Base-by-base conservation (phyloP, 2,113 vertebrate species). In the Triplophysa tibetana region DNA sequence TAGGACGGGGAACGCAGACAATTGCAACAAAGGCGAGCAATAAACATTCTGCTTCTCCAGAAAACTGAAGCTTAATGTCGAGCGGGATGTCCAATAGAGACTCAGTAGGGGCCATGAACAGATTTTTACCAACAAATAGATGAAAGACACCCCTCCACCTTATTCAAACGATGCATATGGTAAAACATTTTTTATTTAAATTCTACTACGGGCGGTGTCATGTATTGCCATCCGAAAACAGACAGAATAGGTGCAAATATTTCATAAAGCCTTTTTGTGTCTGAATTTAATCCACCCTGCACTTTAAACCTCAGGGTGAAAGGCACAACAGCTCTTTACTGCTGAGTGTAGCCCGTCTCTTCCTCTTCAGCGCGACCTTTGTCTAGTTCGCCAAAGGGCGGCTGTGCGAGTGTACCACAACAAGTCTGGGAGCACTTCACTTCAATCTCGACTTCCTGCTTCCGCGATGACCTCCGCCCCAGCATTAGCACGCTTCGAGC, bases 1-100 rank as follows among this genome's bases (percentile, higher is more conserved):
- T 82, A 87, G 88, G 89, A 88, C 80, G 77, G 87, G 85, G 84
- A 89, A 86, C 82, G 81, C 87, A 90, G 83, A 85, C 87, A 85
- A 92, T 91, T 89, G 91, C 89, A 92, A 92, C 91, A 94, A 93
- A 92, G 89, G 75, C 92, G 88, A 89, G 91, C 90, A 92, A 93
- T 93, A 92, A 93, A 93, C 91, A 93, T 90, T 85, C 83, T 86
- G 90, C 88, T 91, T 90, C 87, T 89, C 58, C 58, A 91, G 91
- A 90, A 87, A 83, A 88, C 83, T 90, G 87, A 86, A 85, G 84
- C 52, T 86, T 82, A 58, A 73, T 73, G n/a, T 70, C 56, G 81
- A 85, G 86, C 60, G 77, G 83, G 77, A 21, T 58, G 54, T 58
- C 19, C 54, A 85, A 78, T 16, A 16, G 80, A 72, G 80, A 77